Evolutionary conservation across 2,797 vertebrate species (phyloP).

Genomic region (Discoglossus pictus): DNA sequence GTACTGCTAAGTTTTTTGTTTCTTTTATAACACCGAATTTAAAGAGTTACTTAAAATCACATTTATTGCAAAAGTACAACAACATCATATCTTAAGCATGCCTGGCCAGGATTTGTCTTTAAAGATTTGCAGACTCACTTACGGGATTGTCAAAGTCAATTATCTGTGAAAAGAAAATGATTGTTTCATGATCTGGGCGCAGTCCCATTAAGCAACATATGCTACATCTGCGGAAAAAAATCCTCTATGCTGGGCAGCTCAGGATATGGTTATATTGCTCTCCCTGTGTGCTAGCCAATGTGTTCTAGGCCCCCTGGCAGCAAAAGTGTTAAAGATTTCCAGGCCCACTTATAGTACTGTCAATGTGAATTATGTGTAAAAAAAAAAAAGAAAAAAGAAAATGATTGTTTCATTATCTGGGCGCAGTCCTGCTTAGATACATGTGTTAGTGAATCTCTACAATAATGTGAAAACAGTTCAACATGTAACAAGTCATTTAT

Average conservation of each 20-base stretch:
- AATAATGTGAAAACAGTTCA: not conserved
- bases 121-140: slow-evolving; percentile 12
- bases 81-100: not conserved
- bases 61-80: slow-evolving; percentile 13
- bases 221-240: not conserved
- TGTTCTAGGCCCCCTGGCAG: not conserved
- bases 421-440: not conserved
- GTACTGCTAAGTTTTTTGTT: too few species aligned
- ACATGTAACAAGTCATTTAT: too few species aligned
- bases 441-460: not conserved
- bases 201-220: not conserved
- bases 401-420: slow-evolving; percentile 20
- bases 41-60: slow-evolving; percentile 8
- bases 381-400: slow-evolving; percentile 12
- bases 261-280: not conserved
- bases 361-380: not conserved
- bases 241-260: not conserved
- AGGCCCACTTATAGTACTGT: not conserved
- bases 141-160: slow-evolving; percentile 25
- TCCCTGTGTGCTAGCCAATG: not conserved
- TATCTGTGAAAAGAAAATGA: slow-evolving; percentile 22
- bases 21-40: slow-evolving; percentile 3
- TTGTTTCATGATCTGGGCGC: slow-evolving; percentile 17
- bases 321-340: not conserved
- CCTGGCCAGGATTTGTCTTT: slow-evolving; percentile 25